Evolutionary conservation across 2,888 invertebrate genomes (phyloP).

Genomic region (Uloborus plumipes): DNA sequence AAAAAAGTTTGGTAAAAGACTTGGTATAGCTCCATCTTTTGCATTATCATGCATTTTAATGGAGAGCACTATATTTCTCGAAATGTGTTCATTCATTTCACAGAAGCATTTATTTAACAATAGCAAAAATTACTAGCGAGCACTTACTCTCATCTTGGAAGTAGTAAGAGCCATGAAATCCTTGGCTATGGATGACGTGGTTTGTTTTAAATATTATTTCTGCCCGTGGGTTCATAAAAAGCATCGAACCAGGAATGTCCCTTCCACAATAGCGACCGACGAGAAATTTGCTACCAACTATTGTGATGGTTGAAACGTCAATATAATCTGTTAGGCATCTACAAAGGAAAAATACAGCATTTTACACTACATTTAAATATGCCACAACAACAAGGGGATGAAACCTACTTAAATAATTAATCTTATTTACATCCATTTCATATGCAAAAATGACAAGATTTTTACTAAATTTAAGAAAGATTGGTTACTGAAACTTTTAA

Average conservation of each 20-base stretch:
- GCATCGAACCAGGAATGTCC: conserved; percentile 68
- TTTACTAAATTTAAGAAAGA: no score
- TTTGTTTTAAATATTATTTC: conserved; percentile 70
- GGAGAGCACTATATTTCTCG: no score
- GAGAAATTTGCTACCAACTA: conserved; percentile 67
- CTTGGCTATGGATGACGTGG: conserved; percentile 69
- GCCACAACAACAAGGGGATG: no score
- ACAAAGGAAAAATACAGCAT: neutral
- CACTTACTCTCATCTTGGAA: conserved; percentile 70
- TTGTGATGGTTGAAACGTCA: conserved; percentile 70
- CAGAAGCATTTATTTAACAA: neutral
- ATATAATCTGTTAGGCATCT: conserved; percentile 71
- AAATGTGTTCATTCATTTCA: neutral
- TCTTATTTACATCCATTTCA: no score
- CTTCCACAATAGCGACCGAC: conserved; percentile 70
- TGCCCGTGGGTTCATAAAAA: conserved; percentile 69
- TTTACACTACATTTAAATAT: no score
- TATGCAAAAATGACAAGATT: no score
- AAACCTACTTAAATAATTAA: no score
- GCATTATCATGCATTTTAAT: no score
- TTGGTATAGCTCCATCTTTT: no score
- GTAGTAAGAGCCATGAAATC: conserved; percentile 69
- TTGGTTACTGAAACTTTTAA: no score
- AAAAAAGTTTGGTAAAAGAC: no score
- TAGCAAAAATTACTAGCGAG: no score